A percentile compares a stretch with the other conserved stretches of the same genome.
Conservation (phyloP, 2,113 vertebrate genomes). For the Vanacampus margaritifer region DNA sequence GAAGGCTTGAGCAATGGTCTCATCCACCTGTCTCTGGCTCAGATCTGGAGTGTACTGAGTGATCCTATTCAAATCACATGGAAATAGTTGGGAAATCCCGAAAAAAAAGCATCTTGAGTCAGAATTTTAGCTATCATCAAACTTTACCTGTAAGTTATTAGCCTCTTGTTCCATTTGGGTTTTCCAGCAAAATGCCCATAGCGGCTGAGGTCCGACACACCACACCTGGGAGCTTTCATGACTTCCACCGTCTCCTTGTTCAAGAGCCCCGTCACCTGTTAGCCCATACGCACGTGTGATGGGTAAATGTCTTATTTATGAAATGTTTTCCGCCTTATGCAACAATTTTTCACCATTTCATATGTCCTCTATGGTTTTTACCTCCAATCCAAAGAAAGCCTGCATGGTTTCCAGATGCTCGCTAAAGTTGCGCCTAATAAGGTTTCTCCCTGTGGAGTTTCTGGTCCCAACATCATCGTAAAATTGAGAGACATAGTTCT, state of each 20-base stretch:
- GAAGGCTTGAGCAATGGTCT: conserved; percentile 62
- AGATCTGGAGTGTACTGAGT: conserved; percentile 65
- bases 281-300: neutral
- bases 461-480: conserved; percentile 30
- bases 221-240: conserved; percentile 71
- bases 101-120: too few species aligned
- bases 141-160: conserved; percentile 72
- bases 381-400: conserved; percentile 69
- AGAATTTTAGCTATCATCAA: neutral
- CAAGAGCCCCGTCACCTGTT: conserved; percentile 63
- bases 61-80: conserved; percentile 54
- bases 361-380: conserved; percentile 9
- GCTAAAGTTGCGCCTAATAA: conserved; percentile 20
- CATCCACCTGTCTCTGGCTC: conserved; percentile 54
- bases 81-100: too few species aligned
- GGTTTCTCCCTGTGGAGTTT: conserved; percentile 4
- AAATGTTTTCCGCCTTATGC: neutral
- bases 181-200: conserved; percentile 68
- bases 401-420: conserved; percentile 67
- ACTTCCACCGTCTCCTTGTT: conserved; percentile 56
- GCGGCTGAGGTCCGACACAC: conserved; percentile 67
- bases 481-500: conserved; percentile 60
- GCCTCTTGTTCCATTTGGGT: conserved; percentile 71
- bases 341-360: neutral
- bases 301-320: neutral